Percentiles rank a stretch among this genome's conserved stretches.
Evolutionary conservation across 2,113 vertebrate genomes (phyloP).

Genomic region (Sisor rabdophorus): DNA sequence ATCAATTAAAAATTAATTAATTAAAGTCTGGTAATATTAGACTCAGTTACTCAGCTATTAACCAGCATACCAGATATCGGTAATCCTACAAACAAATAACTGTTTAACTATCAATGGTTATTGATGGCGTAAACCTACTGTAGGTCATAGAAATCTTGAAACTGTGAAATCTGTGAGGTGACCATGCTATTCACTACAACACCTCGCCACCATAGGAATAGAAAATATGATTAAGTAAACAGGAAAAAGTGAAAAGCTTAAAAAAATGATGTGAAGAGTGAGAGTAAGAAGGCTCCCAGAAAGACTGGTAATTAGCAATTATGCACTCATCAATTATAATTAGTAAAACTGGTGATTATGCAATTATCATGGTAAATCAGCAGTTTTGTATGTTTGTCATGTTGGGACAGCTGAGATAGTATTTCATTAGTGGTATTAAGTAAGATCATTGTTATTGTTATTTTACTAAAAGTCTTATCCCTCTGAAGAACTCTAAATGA

Average conservation of each 20-base stretch:
- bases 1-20: too few relatives aligned
- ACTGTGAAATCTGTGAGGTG: too few relatives aligned
- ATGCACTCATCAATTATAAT: slow-evolving; percentile 74
- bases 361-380: slow-evolving; percentile 74
- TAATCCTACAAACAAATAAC: too few relatives aligned
- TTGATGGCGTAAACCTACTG: too few relatives aligned
- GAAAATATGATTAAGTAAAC: slow-evolving; percentile 32
- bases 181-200: too few relatives aligned
- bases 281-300: slow-evolving; percentile 62
- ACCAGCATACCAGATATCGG: too few relatives aligned
- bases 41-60: too few relatives aligned
- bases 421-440: slow-evolving; percentile 4
- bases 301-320: slow-evolving; percentile 67
- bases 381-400: slow-evolving; percentile 55
- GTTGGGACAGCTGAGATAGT: slow-evolving; percentile 5
- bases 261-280: slow-evolving; percentile 26
- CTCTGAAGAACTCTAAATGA: neutral
- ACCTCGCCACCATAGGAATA: too few relatives aligned
- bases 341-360: slow-evolving; percentile 74
- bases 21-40: too few relatives aligned
- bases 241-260: slow-evolving; percentile 31
- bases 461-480: neutral
- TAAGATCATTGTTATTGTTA: neutral
- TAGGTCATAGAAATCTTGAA: too few relatives aligned
- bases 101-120: too few relatives aligned